Base-by-base conservation (phyloP, 1,140 invertebrate genomes). In the Sycobia sp. region DNA sequence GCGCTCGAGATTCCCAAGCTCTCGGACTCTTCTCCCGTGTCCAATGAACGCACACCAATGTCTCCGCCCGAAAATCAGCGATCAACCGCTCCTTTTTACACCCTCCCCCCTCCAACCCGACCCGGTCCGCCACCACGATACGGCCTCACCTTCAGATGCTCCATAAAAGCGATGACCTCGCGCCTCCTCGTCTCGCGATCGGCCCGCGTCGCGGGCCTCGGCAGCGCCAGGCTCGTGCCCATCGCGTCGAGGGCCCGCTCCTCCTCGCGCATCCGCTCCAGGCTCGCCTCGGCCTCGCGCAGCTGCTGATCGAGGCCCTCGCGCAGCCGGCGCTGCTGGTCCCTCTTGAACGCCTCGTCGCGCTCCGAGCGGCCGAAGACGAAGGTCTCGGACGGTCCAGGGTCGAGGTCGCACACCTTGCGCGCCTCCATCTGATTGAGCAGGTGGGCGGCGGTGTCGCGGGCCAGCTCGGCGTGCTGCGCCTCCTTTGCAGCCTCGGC, bases 301-400 rank as follows among this genome's bases (percentile, higher is more conserved):
- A 64, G 4, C 22, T 64, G 62, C 7, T 3, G 8, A 8, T 51
- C 62, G 9, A 64, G 38, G 5, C 44, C 46, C 22, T 64, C 14
- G 8, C 62, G 53, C 3, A 49, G 3, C 32, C 18, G 16, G 1
- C 11, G 20, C 25, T 32, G 10, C 16, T 5, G 14, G 16, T 32
- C 7, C 10, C 20, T 0, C 16, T 49, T 18, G 13, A 32, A 25
- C 2, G 20, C 8, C 14, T 18, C 0, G n/a, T n/a, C n/a, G n/a
- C n/a, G n/a, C n/a, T n/a, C n/a, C n/a, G n/a, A n/a, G n/a, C n/a
- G n/a, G n/a, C n/a, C n/a, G n/a, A n/a, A n/a, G n/a, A n/a, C n/a
- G n/a, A n/a, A n/a, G n/a, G n/a, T n/a, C n/a, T n/a, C n/a, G n/a
- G n/a, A n/a, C n/a, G n/a, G n/a, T n/a, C n/a, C n/a, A 3, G 47